Evolutionary conservation across 1,140 invertebrate species (phyloP).

Genomic region (Zaprionus nigranus): DNA sequence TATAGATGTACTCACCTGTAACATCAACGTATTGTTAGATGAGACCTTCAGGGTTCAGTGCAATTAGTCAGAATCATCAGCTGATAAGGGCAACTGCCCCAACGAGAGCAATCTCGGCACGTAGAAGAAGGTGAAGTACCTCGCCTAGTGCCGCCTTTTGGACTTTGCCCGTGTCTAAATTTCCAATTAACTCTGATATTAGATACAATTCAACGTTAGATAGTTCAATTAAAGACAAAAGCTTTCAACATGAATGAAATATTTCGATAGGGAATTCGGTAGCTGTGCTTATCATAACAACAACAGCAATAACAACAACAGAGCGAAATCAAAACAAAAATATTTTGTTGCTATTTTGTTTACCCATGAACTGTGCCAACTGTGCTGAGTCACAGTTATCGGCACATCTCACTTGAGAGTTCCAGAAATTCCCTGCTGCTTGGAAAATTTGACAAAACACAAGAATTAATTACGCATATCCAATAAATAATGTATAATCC

Average conservation of each 20-base stretch:
- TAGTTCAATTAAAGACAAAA: slow-evolving; percentile 52
- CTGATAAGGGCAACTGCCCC: slow-evolving; percentile 20
- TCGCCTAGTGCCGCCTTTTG: slow-evolving; percentile 16
- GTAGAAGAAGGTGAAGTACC: neutral
- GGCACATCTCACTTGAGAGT: slow-evolving; percentile 31
- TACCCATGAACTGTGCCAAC: slow-evolving; percentile 55
- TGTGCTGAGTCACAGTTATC: slow-evolving; percentile 54
- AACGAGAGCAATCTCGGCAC: slow-evolving; percentile 11
- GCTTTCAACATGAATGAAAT: slow-evolving; percentile 63
- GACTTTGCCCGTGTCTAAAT: slow-evolving; percentile 71
- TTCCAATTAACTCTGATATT: slow-evolving; percentile 70
- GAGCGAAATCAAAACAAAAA: slow-evolving; percentile 9
- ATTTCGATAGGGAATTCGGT: slow-evolving; percentile 56
- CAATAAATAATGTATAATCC: slow-evolving; percentile 10
- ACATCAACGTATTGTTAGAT: neutral
- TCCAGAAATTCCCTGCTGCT: slow-evolving; percentile 16
- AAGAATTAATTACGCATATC: slow-evolving; percentile 28
- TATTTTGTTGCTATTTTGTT: slow-evolving; percentile 53
- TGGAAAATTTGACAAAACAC: neutral
- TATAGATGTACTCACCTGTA: neutral
- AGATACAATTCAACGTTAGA: slow-evolving; percentile 29
- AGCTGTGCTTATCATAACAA: slow-evolving; percentile 66
- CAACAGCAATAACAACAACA: neutral
- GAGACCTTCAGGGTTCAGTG: slow-evolving; percentile 35
- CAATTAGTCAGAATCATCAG: slow-evolving; percentile 27